Evolutionary conservation across 2,113 vertebrate genomes (phyloP).

Genomic region (Chaenogobius annularis): DNA sequence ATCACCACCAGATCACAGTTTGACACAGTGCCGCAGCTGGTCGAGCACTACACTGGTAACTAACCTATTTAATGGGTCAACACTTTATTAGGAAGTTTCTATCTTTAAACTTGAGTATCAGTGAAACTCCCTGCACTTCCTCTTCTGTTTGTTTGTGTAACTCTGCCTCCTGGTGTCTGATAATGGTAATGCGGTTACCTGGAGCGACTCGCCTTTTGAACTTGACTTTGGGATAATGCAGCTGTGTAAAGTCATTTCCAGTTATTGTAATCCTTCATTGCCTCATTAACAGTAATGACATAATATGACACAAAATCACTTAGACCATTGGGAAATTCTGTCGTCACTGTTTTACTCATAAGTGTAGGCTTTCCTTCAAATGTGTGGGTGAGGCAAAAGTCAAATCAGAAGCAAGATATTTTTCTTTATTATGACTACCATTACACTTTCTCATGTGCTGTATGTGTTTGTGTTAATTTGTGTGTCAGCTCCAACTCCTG

Average conservation of each 20-base stretch:
- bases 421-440: neutral
- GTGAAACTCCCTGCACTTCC: conserved; percentile 37
- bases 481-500: conserved; percentile 42
- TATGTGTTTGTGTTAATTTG: conserved; percentile 21
- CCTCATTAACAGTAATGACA: neutral
- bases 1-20: conserved; percentile 97
- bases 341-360: neutral
- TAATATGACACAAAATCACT: neutral
- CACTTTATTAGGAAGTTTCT: neutral
- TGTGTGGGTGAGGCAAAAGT: neutral
- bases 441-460: conserved; percentile 3
- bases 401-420: neutral
- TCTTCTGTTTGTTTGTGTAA: conserved; percentile 28
- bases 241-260: neutral
- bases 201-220: neutral
- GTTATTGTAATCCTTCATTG: neutral
- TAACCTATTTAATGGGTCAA: neutral
- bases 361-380: neutral
- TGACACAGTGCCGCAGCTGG: conserved; percentile 85
- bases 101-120: neutral
- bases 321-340: neutral
- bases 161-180: conserved; percentile 61
- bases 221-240: neutral
- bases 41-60: conserved; percentile 91
- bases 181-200: neutral